Evolutionary conservation across 2,888 invertebrate species (phyloP).

Genomic region (Sphaerolaimus hirsutus): DNA sequence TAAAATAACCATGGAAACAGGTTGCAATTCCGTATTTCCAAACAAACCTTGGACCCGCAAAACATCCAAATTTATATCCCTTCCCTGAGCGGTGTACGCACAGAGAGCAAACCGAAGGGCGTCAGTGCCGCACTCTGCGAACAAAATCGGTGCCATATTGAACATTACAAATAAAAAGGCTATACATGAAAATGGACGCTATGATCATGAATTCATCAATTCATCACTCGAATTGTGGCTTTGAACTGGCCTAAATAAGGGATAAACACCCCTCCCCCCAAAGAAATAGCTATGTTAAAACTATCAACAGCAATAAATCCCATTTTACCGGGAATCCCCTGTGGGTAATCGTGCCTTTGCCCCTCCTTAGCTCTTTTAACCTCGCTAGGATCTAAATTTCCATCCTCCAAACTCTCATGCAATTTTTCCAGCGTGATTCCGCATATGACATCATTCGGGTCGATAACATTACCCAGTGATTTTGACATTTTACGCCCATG

Average conservation of each 20-base stretch:
- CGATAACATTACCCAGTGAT: slow-evolving; percentile 86
- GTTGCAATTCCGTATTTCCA: not conserved
- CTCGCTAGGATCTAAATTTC: slow-evolving; percentile 61
- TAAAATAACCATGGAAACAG: not conserved
- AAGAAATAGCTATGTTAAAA: slow-evolving; percentile 38
- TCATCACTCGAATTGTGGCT: no score
- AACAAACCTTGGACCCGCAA: slow-evolving; percentile 45
- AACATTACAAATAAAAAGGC: not conserved
- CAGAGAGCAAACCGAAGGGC: slow-evolving; percentile 72
- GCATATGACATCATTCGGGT: slow-evolving; percentile 76
- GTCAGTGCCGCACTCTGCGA: slow-evolving; percentile 69
- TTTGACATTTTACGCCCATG: slow-evolving; percentile 98
- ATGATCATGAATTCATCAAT: no score
- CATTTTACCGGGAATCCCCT: slow-evolving; percentile 33
- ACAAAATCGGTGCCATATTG: no score
- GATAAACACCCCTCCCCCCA: no score
- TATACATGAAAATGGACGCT: no score
- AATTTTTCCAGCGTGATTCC: slow-evolving; percentile 55
- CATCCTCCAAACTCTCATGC: slow-evolving; percentile 45
- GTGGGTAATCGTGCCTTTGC: slow-evolving; percentile 26
- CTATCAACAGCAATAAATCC: slow-evolving; percentile 56
- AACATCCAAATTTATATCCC: slow-evolving; percentile 83
- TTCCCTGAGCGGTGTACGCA: slow-evolving; percentile 55
- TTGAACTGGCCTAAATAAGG: no score
- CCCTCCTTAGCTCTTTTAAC: slow-evolving; percentile 43